phyloP scores from a whole-genome alignment of 2,113 vertebrate species.

The Psittacula cyanocephala region DNA sequence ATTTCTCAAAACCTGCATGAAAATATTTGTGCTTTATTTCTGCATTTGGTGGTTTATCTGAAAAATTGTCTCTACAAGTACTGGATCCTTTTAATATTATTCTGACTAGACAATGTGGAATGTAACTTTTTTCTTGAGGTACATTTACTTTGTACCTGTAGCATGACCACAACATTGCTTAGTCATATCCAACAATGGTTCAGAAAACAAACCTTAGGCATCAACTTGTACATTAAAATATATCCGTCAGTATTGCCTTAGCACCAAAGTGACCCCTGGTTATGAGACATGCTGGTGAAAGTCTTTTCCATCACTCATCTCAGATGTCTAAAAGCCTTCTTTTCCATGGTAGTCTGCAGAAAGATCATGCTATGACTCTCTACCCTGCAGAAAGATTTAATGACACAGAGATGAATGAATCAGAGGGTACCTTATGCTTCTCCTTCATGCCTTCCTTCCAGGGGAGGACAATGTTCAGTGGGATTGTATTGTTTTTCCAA shows the following conservation, averaged over 20 bases:
- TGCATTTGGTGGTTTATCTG: neutral
- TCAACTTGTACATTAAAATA: neutral
- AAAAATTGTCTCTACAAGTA: neutral
- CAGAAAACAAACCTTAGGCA: neutral
- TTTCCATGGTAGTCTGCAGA: neutral
- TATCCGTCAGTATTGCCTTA: neutral
- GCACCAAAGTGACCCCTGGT: neutral
- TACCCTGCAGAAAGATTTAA: neutral
- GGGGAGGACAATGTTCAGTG: neutral
- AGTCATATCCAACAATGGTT: fast-evolving
- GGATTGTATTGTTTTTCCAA: neutral
- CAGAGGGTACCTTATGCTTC: neutral
- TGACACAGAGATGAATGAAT: neutral
- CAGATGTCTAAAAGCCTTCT: neutral
- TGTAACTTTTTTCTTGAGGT: neutral
- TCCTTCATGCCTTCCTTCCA: neutral
- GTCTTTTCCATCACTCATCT: neutral
- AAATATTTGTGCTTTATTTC: slow-evolving; percentile 55
- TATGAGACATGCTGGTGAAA: neutral
- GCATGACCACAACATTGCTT: neutral
- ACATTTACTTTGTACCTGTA: neutral
- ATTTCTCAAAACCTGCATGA: slow-evolving; percentile 27
- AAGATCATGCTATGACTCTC: neutral
- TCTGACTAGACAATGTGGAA: neutral
- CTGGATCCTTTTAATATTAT: neutral